phyloP scores from a whole-genome alignment of 1,140 invertebrate species.

The Caenorhabditis remanei region DNA sequence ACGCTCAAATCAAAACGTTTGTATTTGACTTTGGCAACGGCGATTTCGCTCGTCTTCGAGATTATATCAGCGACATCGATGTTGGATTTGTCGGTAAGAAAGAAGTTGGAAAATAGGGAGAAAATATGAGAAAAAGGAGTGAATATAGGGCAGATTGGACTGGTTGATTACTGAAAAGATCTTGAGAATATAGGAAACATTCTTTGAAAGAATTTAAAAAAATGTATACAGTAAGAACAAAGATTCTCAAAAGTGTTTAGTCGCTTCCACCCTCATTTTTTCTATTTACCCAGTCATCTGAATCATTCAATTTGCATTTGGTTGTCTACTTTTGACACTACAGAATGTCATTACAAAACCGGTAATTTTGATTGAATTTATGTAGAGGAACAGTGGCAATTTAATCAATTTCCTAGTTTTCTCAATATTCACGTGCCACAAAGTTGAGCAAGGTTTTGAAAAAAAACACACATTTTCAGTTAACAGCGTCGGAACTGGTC shows the following conservation, averaged over 20 bases:
- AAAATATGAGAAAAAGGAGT: conserved; percentile 15
- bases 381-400: not conserved
- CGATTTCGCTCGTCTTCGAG: conserved; percentile 68
- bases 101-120: conserved; percentile 19
- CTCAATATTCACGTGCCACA: not conserved
- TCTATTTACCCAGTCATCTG: not conserved
- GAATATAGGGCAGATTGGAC: conserved; percentile 47
- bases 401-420: not conserved
- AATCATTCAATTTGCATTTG: not conserved
- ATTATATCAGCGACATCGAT: conserved; percentile 69
- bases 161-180: conserved; percentile 2
- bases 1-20: conserved; percentile 68
- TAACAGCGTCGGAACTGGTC: conserved; percentile 76
- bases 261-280: not conserved
- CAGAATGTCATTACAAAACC: not conserved
- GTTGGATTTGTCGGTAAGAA: conserved; percentile 73
- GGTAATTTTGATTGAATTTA: conserved; percentile 21
- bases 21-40: conserved; percentile 72
- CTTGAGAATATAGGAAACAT: not conserved
- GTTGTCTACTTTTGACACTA: not conserved
- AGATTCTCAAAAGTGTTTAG: too few relatives aligned
- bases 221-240: not conserved
- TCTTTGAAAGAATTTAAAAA: conserved; percentile 36
- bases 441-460: not conserved
- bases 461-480: conserved; percentile 64